Conservation (phyloP, 1,140 invertebrate genomes). For the Oscheius sp. region DNA sequence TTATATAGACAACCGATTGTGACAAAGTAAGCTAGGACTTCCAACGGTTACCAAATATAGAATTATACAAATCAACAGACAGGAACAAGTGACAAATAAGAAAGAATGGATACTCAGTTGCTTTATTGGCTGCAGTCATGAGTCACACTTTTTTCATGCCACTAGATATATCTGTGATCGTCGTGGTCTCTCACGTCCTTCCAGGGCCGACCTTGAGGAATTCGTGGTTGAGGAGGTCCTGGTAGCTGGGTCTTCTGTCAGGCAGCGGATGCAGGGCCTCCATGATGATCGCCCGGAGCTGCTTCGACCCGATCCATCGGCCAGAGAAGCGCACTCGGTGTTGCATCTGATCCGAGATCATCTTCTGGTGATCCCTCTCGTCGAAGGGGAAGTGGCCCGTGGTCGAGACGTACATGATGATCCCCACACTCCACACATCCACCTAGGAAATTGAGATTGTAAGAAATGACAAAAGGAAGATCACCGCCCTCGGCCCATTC, state of each 20-base stretch:
- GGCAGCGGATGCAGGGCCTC: conserved; percentile 23
- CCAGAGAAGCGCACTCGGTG: conserved; percentile 70
- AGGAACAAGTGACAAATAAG: too few relatives aligned
- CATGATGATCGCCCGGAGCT: conserved; percentile 9
- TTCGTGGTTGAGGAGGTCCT: background rate
- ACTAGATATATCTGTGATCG: too few relatives aligned
- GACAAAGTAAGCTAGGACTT: too few relatives aligned
- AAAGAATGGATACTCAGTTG: too few relatives aligned
- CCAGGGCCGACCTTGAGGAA: too few relatives aligned
- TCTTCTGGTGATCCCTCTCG: conserved; percentile 75
- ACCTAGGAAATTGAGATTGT: background rate
- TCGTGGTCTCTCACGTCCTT: too few relatives aligned
- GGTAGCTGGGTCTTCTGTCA: background rate
- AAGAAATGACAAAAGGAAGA: conserved; percentile 16
- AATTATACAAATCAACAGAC: too few relatives aligned
- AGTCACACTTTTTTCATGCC: too few relatives aligned
- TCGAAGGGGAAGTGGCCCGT: conserved; percentile 83
- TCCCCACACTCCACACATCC: conserved; percentile 56
- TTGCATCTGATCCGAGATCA: conserved; percentile 74
- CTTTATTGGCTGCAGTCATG: too few relatives aligned
- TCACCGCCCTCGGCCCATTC: conserved; percentile 29
- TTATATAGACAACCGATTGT: too few relatives aligned
- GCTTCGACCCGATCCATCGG: background rate
- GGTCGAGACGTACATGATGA: conserved; percentile 57
- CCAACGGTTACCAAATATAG: too few relatives aligned